Percentiles rank a stretch among this genome's conserved stretches.
phyloP scores from a whole-genome alignment of 2,888 invertebrate genomes.

The Omphaloscelis lunosa region DNA sequence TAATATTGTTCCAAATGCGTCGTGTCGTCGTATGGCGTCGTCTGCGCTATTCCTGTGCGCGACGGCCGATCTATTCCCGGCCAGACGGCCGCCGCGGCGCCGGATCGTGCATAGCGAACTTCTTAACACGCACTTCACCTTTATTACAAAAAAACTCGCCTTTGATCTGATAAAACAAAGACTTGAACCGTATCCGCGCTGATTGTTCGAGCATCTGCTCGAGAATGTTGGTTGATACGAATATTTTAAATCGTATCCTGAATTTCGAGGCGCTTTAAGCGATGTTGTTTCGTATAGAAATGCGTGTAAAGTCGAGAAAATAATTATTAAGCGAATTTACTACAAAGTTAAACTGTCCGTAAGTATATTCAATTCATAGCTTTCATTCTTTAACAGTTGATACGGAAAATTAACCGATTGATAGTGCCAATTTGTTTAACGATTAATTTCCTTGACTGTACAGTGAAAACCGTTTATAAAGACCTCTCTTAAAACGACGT shows the following conservation, averaged over 20 bases:
- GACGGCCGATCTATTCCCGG: slow-evolving; percentile 75
- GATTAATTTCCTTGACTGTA: neutral
- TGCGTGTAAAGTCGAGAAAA: neutral
- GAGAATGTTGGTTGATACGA: slow-evolving; percentile 28
- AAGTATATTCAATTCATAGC: neutral
- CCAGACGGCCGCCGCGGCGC: slow-evolving; percentile 77
- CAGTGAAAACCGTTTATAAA: too few relatives aligned
- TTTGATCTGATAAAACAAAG: slow-evolving; percentile 75
- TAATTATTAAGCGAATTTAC: neutral
- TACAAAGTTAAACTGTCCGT: neutral
- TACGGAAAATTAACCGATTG: neutral
- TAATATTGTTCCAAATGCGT: slow-evolving; percentile 80
- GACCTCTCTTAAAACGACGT: too few relatives aligned
- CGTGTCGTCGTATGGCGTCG: slow-evolving; percentile 74
- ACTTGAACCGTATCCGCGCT: slow-evolving; percentile 39
- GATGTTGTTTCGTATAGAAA: neutral
- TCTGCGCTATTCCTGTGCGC: slow-evolving; percentile 82
- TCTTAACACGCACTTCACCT: slow-evolving; percentile 79
- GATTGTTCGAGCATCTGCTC: slow-evolving; percentile 56
- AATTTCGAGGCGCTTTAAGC: neutral
- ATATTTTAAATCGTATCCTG: slow-evolving; percentile 4
- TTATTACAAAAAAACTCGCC: slow-evolving; percentile 74
- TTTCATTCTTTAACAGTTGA: neutral
- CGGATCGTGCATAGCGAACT: slow-evolving; percentile 72
- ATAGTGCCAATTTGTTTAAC: neutral